Evolutionary conservation across 2,113 vertebrate species (phyloP).

Genomic region (Alethe castanea): DNA sequence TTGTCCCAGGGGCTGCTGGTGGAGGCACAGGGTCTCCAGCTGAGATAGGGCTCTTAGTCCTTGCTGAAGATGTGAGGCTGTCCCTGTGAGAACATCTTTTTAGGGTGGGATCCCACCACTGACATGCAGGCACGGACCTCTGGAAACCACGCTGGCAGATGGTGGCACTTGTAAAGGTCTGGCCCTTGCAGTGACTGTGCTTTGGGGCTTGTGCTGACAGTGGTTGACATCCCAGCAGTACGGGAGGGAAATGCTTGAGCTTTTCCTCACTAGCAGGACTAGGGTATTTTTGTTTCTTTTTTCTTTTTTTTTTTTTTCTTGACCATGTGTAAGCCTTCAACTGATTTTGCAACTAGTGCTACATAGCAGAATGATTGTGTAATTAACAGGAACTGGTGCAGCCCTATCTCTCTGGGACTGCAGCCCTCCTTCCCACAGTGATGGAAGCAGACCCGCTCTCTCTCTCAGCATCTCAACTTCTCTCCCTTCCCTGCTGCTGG

Average conservation of each 20-base stretch:
- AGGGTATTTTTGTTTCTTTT: neutral
- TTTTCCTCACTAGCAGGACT: neutral
- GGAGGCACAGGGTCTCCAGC: neutral
- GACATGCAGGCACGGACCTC: neutral
- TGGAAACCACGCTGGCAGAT: neutral
- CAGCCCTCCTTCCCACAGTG: neutral
- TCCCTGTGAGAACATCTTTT: neutral
- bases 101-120: neutral
- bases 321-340: conserved; percentile 39
- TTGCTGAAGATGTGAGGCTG: neutral
- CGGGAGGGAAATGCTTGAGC: neutral
- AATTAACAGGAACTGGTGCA: conserved; percentile 31
- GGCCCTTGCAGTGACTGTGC: fast-evolving
- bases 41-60: neutral
- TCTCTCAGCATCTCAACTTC: neutral
- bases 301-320: neutral
- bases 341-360: conserved; percentile 55
- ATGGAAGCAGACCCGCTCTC: neutral
- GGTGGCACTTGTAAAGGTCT: neutral
- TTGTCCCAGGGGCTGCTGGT: neutral
- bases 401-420: conserved; percentile 28
- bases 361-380: conserved; percentile 65
- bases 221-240: neutral
- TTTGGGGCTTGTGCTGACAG: neutral
- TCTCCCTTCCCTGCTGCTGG: neutral